These are phyloP conservation scores for Genyomyrus donnyi DNA, from an alignment of 2,113 vertebrate genomes.

Conservation along the genomic window DNA sequence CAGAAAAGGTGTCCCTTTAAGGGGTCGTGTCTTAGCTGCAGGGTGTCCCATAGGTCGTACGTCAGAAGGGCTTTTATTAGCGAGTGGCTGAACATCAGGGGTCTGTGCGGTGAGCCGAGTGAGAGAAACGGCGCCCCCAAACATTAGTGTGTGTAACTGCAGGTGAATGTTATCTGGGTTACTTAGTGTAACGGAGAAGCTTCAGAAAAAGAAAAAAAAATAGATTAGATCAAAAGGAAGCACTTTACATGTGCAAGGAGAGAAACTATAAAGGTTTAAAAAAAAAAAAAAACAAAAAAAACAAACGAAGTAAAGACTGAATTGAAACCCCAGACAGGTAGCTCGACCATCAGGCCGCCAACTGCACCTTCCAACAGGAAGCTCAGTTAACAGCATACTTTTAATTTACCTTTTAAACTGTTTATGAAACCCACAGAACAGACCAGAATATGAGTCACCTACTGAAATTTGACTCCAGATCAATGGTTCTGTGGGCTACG, in stretches of 20 bases:
- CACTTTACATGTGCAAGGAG: conserved; percentile 31
- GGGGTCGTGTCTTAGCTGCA: neutral
- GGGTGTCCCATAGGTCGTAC: neutral
- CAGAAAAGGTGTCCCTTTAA: neutral
- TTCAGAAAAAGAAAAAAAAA: neutral
- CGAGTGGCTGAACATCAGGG: neutral
- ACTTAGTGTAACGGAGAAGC: neutral
- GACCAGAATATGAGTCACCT: neutral
- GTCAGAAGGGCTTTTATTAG: neutral
- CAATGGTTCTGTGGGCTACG: neutral
- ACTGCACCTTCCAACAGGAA: neutral
- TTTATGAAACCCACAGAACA: neutral
- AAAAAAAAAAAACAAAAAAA: too few species aligned
- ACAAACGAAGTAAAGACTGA: neutral
- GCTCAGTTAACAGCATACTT: neutral
- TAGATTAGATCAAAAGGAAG: neutral
- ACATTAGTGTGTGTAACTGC: neutral
- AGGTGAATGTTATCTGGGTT: neutral
- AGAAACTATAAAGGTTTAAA: neutral
- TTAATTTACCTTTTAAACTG: neutral
- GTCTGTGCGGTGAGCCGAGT: neutral
- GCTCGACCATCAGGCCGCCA: neutral
- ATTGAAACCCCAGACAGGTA: neutral
- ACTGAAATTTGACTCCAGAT: neutral
- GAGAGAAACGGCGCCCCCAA: neutral